Base-by-base conservation (phyloP, 2,113 vertebrate species). In the Urocolius indicus region DNA sequence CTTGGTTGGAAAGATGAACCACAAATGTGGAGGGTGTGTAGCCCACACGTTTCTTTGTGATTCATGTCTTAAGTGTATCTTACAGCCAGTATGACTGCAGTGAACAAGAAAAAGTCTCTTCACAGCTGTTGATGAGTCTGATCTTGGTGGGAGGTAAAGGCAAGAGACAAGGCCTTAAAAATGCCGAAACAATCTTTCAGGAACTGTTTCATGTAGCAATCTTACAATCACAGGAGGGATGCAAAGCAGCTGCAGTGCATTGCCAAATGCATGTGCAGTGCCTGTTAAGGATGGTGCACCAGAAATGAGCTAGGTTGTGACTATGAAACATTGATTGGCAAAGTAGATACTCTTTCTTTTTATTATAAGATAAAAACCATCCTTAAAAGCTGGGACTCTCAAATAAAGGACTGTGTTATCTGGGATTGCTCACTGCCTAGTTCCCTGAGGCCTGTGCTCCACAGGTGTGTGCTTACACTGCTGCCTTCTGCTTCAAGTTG, bases 61-160 rank as follows among this genome's bases (percentile, higher is more conserved):
- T 92, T 96, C 84, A 91, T 6, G 55, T 43, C 52, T 89, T 48
- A 67, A 82, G 38, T 76, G 66, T 80, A 43, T 90, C 55, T 92
- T 84, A 65, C 36, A 85, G 52, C 36, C 84, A 52, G 49, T n/a
- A 10, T 67, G 85, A 75, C 32, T 90, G 69, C 66, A 58, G 43
- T 2, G 59, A 93, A 91, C 13, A 26, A 59, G 58, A 49, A 65
- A 51, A 81, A 46, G 38, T 73, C 43, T 57, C 38, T 58, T 93
- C 17, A 3, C 87, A 94, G 87, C 94, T 95, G 83, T 72, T 96
- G 85, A 80, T 91, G 79, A 86, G 48, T 78, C 10, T 88, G 95
- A 69, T 91, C 78, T 76, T 89, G 36, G 84, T 92, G 93, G 84
- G 84, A 85, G 93, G 82, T 74, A 48, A 49, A 84, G 85, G 77